Conservation (phyloP, 1,140 invertebrate genomes). For the Drosophila nebulosa region DNA sequence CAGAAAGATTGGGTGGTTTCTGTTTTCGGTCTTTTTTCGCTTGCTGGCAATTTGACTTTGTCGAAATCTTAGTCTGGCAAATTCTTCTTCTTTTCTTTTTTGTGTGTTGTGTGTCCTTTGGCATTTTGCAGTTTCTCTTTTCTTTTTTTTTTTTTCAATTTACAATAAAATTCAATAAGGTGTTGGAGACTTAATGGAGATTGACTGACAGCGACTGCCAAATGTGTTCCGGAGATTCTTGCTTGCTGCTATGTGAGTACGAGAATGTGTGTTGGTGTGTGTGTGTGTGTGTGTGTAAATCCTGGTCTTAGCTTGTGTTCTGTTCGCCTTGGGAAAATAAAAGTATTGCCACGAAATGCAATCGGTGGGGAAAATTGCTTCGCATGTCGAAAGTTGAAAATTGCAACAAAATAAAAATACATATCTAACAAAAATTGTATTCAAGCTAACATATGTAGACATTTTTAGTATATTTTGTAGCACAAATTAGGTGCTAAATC, state of each 20-base stretch:
- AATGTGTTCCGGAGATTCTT: slow-evolving; percentile 45
- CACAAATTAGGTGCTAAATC: background rate
- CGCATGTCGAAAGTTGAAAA: slow-evolving; percentile 27
- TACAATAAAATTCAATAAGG: slow-evolving; percentile 78
- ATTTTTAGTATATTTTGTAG: background rate
- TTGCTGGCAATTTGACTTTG: slow-evolving; percentile 47
- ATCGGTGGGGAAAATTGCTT: slow-evolving; percentile 13
- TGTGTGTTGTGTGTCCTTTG: slow-evolving; percentile 19
- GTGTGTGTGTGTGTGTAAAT: slow-evolving; percentile 20
- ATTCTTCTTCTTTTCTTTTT: background rate
- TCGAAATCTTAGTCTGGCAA: slow-evolving; percentile 40
- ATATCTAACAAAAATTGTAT: background rate
- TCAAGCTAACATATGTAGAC: background rate
- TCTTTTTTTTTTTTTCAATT: slow-evolving; percentile 58
- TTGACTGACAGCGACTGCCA: slow-evolving; percentile 72
- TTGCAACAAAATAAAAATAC: slow-evolving; percentile 8
- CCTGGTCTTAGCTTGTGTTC: slow-evolving; percentile 39
- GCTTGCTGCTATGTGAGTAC: background rate
- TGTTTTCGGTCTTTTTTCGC: background rate
- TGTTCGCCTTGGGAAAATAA: background rate
- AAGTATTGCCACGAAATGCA: slow-evolving; percentile 33
- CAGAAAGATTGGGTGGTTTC: no score
- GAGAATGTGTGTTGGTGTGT: slow-evolving; percentile 1
- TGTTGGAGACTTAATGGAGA: slow-evolving; percentile 73
- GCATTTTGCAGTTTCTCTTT: slow-evolving; percentile 25